A percentile compares a stretch with the other conserved stretches of the same genome.
Conservation (phyloP, 2,797 vertebrate species). For the Onychomys torridus region DNA sequence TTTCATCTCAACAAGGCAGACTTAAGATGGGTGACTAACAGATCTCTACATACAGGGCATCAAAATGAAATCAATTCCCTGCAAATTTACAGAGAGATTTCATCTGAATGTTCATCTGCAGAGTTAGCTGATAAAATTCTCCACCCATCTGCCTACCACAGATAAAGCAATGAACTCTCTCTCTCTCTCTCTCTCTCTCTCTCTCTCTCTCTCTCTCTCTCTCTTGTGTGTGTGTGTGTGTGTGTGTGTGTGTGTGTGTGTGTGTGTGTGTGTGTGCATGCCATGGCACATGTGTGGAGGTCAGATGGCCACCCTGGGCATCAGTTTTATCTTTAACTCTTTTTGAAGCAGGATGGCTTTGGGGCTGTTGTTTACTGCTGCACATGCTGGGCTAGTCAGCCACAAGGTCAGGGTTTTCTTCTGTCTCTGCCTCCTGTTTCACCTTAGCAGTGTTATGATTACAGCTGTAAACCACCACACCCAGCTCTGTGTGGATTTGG, state of each 20-base stretch:
- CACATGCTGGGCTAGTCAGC: neutral
- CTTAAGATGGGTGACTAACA: neutral
- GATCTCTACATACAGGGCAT: neutral
- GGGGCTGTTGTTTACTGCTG: neutral
- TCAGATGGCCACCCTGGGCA: neutral
- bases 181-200: neutral
- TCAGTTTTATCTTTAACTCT: neutral
- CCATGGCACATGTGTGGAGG: neutral
- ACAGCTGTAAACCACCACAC: neutral
- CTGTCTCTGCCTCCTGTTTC: neutral
- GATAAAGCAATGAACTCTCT: neutral
- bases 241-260: neutral
- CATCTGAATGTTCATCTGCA: neutral
- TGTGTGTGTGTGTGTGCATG: neutral
- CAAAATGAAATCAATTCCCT: neutral
- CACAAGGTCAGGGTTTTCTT: neutral
- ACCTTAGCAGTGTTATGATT: neutral
- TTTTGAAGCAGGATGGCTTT: neutral
- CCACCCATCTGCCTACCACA: neutral
- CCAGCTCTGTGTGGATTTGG: neutral
- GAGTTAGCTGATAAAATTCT: neutral
- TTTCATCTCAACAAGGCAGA: slow-evolving; percentile 20
- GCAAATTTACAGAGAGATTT: neutral
- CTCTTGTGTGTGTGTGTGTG: neutral
- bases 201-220: neutral